A percentile compares a stretch with the other conserved stretches of the same genome.
Evolutionary conservation across 1,140 invertebrate genomes (phyloP).

Genomic region (Heliconius congener): DNA sequence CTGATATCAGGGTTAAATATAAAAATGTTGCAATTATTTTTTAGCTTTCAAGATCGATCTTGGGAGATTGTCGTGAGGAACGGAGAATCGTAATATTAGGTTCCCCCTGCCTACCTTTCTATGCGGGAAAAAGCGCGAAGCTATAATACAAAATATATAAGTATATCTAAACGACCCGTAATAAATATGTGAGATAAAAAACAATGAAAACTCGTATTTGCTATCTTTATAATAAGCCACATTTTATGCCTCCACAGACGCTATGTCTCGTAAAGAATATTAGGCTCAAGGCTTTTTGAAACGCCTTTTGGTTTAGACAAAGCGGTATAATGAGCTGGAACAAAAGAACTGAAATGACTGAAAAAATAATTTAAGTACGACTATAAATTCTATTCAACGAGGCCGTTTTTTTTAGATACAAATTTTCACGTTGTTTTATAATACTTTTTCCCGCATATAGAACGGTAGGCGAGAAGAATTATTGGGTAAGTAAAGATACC

Average conservation of each 20-base stretch:
- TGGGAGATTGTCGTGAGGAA: too few relatives aligned
- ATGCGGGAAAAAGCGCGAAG: too few relatives aligned
- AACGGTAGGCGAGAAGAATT: too few relatives aligned
- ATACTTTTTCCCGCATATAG: too few relatives aligned
- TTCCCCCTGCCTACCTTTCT: too few relatives aligned
- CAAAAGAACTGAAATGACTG: slow-evolving; percentile 6
- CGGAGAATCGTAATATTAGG: too few relatives aligned
- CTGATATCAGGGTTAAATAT: too few relatives aligned
- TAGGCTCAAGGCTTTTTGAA: neutral
- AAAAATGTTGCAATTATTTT: too few relatives aligned
- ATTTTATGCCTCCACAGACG: slow-evolving; percentile 1
- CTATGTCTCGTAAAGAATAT: slow-evolving; percentile 10
- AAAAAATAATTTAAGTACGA: neutral
- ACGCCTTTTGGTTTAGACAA: slow-evolving; percentile 12
- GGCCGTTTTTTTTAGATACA: neutral
- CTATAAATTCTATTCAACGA: slow-evolving; percentile 4
- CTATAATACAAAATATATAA: too few relatives aligned
- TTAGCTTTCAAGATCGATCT: too few relatives aligned
- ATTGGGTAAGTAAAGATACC: too few relatives aligned
- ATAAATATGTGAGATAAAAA: neutral
- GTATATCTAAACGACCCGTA: too few relatives aligned
- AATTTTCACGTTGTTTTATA: neutral
- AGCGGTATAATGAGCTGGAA: slow-evolving; percentile 8
- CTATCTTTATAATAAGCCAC: neutral
- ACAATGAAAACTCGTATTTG: neutral